Base-by-base conservation (phyloP, 2,888 invertebrate genomes). In the Diarsia dahlii region DNA sequence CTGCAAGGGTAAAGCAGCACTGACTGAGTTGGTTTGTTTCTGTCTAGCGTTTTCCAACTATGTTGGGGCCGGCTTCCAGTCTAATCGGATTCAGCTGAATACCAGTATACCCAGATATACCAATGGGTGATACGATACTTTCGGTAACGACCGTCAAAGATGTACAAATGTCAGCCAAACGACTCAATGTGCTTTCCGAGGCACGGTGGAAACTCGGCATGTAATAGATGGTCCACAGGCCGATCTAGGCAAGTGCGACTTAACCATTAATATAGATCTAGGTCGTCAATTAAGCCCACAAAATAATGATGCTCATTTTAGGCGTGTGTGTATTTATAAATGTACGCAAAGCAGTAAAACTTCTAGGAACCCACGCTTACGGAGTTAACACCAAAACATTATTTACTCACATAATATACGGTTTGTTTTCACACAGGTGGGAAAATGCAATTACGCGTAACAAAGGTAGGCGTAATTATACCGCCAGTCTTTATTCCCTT, bases 401-500 rank as follows among this genome's bases (percentile, higher is more conserved):
- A 76, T 62, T 68, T 79, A 80, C 68, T 67, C 63, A 63, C 20
- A 76, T 50, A 78, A 76, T 73, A 69, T 46, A 70, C 8, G 56
- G 66, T 77, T 77, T 67, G 71, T 66, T 77, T 72, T 45, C 69
- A 70, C 65, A 66, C 64, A 54, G 69, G 69, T 74, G 56, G n/a
- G 66, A 68, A 76, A 85, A 87, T 71, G 73, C 68, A 82, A 86
- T 85, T 76, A 84, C 62, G 46, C 23, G 28, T 67, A 70, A 77
- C 73, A 77, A 78, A 82, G 78, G 78, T 77, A 63, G 58, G 58
- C 39, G 64, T 86, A 87, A 86, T 86, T 87, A 72, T 71, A 76
- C 72, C 34, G 52, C 39, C 56, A 46, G 81, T 64, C 65, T 72
- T 71, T 74, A 72, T 69, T 80, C 81, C 77, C 68, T n/a, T 45